These are phyloP conservation scores for Pterocles orientalis DNA, from an alignment of 2,113 vertebrate genomes.

Conservation along the genomic window DNA sequence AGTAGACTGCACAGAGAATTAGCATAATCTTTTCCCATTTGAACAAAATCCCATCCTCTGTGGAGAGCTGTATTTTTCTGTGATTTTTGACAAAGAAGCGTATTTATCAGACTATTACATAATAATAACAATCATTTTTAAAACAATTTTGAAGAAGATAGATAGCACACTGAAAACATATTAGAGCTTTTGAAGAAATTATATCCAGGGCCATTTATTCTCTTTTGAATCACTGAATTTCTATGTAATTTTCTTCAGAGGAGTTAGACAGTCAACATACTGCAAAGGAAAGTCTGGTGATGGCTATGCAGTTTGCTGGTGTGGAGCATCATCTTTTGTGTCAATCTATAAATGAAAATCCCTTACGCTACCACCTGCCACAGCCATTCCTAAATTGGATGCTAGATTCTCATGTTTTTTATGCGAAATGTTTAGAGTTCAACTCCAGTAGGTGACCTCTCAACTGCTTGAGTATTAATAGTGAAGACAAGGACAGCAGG, in stretches of 20 bases:
- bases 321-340: rapidly evolving
- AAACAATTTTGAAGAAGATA: neutral
- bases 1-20: neutral
- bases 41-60: neutral
- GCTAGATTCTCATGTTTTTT: neutral
- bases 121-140: neutral
- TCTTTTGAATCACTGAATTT: neutral
- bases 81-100: neutral
- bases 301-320: neutral
- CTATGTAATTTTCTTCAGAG: neutral
- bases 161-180: neutral
- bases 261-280: neutral
- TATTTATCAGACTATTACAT: neutral
- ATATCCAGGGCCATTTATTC: neutral
- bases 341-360: neutral
- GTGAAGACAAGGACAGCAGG: neutral
- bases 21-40: slow-evolving; percentile 4
- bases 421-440: neutral
- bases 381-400: neutral
- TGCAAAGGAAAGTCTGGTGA: neutral
- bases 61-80: neutral
- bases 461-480: neutral
- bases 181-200: neutral
- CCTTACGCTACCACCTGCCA: neutral
- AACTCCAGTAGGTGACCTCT: neutral